Base-by-base conservation (phyloP, 2,888 invertebrate genomes). In the Tenthredo livida region DNA sequence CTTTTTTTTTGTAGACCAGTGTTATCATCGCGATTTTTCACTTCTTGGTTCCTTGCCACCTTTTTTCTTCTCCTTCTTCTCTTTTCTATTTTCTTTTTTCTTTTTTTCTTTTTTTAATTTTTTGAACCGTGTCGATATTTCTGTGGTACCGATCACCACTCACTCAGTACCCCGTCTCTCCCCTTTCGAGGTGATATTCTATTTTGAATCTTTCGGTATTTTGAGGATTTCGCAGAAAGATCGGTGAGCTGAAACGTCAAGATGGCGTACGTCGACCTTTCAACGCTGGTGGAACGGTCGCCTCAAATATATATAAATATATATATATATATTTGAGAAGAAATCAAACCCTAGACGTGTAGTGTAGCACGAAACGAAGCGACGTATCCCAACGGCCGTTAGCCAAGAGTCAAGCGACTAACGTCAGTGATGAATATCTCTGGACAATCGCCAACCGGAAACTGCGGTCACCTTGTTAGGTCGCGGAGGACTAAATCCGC, bases 391-490 rank as follows among this genome's bases (percentile, higher is more conserved):
- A 29, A 29, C 61, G 25, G 61, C 61, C 67, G 17, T 67, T 67
- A 25, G 67, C 67, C 33, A 67, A 67, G 67, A 67, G 25, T 33
- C 67, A 43, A 73, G 17, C n/a, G 40, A 80, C 37, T 1, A 37
- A 80, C 80, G 80, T 80, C 54, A 54, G 29, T 40, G 80, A 80
- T 80, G 80, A 80, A 80, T 25, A 58, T 80, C 80, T 80, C 58
- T 58, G 80, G 80, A 80, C 21, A 25, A 25, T 58, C 21, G 80
- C 80, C 80, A 80, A 80, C 80, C 80, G 80, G 80, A 80, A 80
- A 37, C 80, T 61, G 58, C 80, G 80, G 80, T 80, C 80, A 80
- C 80, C 80, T 80, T 80, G 77, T 77, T 54, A 50, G 54, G 54
- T 73, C 29, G 73, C 73, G 17, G 25, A 73, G 73, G 10, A 73